Conservation (phyloP, 2,113 vertebrate species). For the Phrynosoma blainvillii region DNA sequence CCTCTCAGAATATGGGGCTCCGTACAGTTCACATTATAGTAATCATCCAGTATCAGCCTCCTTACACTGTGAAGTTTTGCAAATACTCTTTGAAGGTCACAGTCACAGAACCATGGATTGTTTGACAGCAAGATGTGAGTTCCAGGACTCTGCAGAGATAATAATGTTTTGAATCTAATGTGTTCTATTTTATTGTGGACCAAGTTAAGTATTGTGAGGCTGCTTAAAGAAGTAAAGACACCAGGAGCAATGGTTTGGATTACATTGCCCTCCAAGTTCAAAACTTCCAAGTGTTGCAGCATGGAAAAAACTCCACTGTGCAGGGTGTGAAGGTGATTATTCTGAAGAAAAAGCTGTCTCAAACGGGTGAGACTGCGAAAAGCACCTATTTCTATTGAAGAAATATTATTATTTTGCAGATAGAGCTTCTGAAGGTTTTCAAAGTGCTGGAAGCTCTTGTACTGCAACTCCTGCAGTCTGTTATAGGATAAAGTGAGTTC, state of each 20-base stretch:
- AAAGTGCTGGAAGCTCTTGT: slow-evolving; percentile 74
- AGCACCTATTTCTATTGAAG: slow-evolving; percentile 60
- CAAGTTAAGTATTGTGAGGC: slow-evolving; percentile 77
- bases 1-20: slow-evolving; percentile 64
- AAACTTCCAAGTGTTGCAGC: slow-evolving; percentile 80
- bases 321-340: slow-evolving; percentile 72
- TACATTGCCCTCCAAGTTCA: slow-evolving; percentile 76
- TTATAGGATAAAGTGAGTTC: slow-evolving; percentile 79
- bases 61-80: slow-evolving; percentile 78
- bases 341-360: slow-evolving; percentile 75
- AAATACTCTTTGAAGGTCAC: slow-evolving; percentile 84
- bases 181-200: slow-evolving; percentile 72
- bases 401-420: slow-evolving; percentile 76
- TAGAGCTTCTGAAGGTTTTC: slow-evolving; percentile 77
- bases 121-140: slow-evolving; percentile 79
- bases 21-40: slow-evolving; percentile 76
- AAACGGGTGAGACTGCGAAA: slow-evolving; percentile 77
- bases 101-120: slow-evolving; percentile 85
- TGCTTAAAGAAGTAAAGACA: slow-evolving; percentile 76
- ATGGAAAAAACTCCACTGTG: slow-evolving; percentile 78
- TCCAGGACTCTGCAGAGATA: slow-evolving; percentile 78
- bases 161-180: slow-evolving; percentile 79
- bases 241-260: slow-evolving; percentile 67
- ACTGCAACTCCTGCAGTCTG: slow-evolving; percentile 64
- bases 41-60: slow-evolving; percentile 81